These are phyloP conservation scores for Tyrophagus putrescentiae DNA, from an alignment of 1,140 invertebrate species.

Conservation along the genomic window DNA sequence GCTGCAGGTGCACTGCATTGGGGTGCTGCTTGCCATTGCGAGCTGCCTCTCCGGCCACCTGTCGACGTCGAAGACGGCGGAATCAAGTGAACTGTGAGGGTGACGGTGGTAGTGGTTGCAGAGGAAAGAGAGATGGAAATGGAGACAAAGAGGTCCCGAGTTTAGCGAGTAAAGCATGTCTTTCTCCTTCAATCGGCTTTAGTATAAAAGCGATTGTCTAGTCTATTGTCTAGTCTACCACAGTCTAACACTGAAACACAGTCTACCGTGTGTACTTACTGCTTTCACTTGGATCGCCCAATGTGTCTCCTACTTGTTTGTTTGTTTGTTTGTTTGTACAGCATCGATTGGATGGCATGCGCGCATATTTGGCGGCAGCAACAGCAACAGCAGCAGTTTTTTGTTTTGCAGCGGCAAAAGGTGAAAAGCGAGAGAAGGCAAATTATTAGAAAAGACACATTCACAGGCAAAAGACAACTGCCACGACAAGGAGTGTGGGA, in stretches of 20 bases:
- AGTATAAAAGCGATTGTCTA: no score
- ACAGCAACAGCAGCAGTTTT: conserved; percentile 4
- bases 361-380: conserved; percentile 6
- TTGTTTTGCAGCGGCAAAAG: not conserved
- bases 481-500: not conserved
- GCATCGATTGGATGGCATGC: no score
- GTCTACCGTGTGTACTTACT: no score
- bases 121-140: no score
- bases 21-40: conserved; percentile 18
- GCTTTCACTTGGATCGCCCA: conserved; percentile 21
- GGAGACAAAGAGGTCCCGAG: no score
- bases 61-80: conserved; percentile 20
- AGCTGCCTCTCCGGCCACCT: conserved; percentile 14
- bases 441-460: not conserved
- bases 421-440: no score
- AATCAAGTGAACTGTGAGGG: conserved; percentile 22
- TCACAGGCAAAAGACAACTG: not conserved
- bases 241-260: no score
- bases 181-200: no score
- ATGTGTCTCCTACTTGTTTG: conserved; percentile 11
- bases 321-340: no score
- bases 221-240: no score
- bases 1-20: not conserved
- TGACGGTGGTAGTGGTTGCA: no score
- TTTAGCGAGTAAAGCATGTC: no score